Conservation (phyloP, 2,797 vertebrate species). For the Thalassophryne amazonica region DNA sequence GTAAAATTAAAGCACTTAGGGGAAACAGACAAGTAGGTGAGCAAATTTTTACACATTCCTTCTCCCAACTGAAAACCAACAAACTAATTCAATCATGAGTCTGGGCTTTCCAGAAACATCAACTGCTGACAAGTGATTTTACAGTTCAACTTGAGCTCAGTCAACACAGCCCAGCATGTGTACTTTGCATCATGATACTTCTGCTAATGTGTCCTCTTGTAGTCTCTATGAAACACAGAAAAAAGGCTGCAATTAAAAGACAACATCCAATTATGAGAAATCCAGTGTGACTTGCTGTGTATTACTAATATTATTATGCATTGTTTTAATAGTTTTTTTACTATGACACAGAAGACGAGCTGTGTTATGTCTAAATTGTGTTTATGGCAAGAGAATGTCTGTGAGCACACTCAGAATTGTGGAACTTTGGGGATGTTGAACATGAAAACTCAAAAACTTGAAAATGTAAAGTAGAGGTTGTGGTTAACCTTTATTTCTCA, state of each 20-base stretch:
- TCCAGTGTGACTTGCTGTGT: slow-evolving; percentile 50
- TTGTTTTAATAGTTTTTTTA: no score
- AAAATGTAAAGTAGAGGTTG: no score
- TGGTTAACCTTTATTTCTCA: no score
- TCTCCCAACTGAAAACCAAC: slow-evolving; percentile 54
- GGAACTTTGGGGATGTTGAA: no score
- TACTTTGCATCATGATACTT: slow-evolving; percentile 71
- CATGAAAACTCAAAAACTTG: no score
- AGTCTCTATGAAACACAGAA: slow-evolving; percentile 55
- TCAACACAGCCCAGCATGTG: slow-evolving; percentile 73
- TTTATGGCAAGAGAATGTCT: no score
- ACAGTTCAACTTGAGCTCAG: slow-evolving; percentile 66
- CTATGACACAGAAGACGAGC: no score
- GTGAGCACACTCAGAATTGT: no score
- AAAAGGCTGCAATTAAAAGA: slow-evolving; percentile 54
- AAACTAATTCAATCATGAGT: slow-evolving; percentile 75
- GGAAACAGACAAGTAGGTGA: no score
- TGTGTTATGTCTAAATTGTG: no score
- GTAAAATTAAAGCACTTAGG: no score
- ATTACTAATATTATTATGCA: no score
- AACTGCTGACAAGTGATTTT: slow-evolving; percentile 77
- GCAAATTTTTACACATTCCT: slow-evolving; percentile 61
- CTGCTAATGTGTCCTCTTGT: slow-evolving; percentile 72
- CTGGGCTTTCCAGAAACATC: slow-evolving; percentile 68
- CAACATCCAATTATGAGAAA: slow-evolving; percentile 45